Percentiles rank a stretch among this genome's conserved stretches.
Evolutionary conservation across 2,797 vertebrate genomes (phyloP).

Genomic region (Phyllotis vaccarum): DNA sequence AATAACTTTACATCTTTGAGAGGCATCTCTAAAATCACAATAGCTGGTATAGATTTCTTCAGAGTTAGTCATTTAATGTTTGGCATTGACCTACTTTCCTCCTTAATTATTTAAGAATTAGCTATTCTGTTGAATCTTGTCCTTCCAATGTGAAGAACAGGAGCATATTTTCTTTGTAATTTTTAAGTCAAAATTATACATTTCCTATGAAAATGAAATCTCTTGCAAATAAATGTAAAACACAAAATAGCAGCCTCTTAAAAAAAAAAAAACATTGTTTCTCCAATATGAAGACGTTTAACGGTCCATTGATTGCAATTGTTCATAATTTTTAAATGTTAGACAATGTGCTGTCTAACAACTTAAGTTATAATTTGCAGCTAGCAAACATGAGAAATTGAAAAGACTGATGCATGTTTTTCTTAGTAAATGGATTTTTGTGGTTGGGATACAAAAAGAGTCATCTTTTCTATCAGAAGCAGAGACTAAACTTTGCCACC

Average conservation of each 20-base stretch:
- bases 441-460: neutral
- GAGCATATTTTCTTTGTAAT: constrained; percentile 64
- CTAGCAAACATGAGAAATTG: neutral
- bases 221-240: constrained; percentile 58
- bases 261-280: neutral
- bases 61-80: constrained; percentile 79
- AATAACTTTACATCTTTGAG: constrained; percentile 81
- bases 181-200: constrained; percentile 69
- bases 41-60: constrained; percentile 70
- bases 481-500: neutral
- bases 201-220: constrained; percentile 45
- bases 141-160: constrained; percentile 79
- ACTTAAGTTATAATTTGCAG: constrained; percentile 56
- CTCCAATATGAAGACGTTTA: constrained; percentile 36
- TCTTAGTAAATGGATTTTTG: constrained; percentile 37
- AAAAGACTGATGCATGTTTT: neutral
- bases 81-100: constrained; percentile 85
- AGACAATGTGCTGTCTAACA: neutral
- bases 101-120: constrained; percentile 86
- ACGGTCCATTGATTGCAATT: constrained; percentile 42
- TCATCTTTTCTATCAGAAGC: constrained; percentile 35
- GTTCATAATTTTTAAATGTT: constrained; percentile 28
- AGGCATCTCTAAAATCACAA: constrained; percentile 78
- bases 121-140: constrained; percentile 81
- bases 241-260: constrained; percentile 19